A percentile compares a stretch with the other conserved stretches of the same genome.
Evolutionary conservation across 1,140 invertebrate genomes (phyloP).

Genomic region (Aradophagus sp.): DNA sequence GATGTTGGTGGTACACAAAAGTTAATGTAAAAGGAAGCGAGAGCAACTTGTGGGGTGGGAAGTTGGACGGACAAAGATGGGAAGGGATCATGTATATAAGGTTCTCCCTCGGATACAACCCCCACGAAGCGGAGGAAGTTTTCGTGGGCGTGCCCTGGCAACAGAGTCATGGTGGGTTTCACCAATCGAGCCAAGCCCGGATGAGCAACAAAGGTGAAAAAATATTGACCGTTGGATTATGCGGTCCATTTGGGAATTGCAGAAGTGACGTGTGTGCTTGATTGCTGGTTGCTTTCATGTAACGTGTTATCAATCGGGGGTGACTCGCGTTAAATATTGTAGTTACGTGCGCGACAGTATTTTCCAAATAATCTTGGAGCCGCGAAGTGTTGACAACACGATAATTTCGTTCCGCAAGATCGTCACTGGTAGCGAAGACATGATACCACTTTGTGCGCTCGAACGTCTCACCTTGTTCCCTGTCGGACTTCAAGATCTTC

Average conservation of each 20-base stretch:
- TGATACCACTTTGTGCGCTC: too few relatives aligned
- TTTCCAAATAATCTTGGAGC: constrained; percentile 67
- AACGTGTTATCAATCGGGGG: constrained; percentile 53
- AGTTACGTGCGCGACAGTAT: constrained; percentile 69
- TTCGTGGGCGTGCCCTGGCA: constrained; percentile 62
- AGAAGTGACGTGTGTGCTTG: constrained; percentile 68
- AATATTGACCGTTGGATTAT: constrained; percentile 74
- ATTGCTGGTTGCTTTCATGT: constrained; percentile 58
- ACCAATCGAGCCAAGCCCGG: constrained; percentile 58
- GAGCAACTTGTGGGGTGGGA: background rate
- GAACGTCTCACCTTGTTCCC: too few relatives aligned
- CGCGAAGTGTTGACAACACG: constrained; percentile 49
- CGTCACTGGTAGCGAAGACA: too few relatives aligned
- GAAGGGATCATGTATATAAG: constrained; percentile 66
- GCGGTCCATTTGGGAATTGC: constrained; percentile 74
- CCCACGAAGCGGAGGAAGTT: constrained; percentile 59
- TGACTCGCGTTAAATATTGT: constrained; percentile 64
- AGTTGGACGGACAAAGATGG: constrained; percentile 35
- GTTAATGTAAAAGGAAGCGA: constrained; percentile 28
- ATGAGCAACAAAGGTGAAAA: constrained; percentile 66
- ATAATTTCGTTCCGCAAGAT: too few relatives aligned
- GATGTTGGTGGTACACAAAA: too few relatives aligned
- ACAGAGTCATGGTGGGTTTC: constrained; percentile 63
- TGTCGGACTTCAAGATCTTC: too few relatives aligned
- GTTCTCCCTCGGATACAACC: constrained; percentile 69